phyloP scores from a whole-genome alignment of 1,140 invertebrate species.

The Patella vulgata region DNA sequence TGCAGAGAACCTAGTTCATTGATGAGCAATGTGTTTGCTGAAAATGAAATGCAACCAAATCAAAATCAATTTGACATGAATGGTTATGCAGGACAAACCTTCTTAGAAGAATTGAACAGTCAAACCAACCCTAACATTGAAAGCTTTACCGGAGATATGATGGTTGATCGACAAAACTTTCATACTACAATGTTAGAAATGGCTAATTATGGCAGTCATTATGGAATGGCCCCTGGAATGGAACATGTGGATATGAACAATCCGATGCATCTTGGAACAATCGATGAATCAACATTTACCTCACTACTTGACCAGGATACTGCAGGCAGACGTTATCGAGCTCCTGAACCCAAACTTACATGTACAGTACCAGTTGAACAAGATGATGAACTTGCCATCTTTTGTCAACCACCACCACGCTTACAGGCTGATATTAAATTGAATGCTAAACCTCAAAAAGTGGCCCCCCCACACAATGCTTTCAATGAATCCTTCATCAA shows the following conservation, averaged over 20 bases:
- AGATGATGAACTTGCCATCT: constrained; percentile 36
- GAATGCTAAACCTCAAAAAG: constrained; percentile 28
- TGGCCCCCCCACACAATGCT: constrained; percentile 20
- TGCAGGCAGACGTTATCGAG: constrained; percentile 6
- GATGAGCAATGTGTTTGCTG: too few species aligned
- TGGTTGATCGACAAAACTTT: constrained; percentile 4
- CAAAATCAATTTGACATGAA: too few species aligned
- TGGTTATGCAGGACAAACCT: neutral
- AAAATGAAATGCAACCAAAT: too few species aligned
- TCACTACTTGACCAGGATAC: constrained; percentile 33
- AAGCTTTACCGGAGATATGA: constrained; percentile 12
- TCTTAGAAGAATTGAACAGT: constrained; percentile 10
- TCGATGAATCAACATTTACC: constrained; percentile 46
- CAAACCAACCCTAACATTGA: neutral
- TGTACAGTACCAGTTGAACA: constrained; percentile 22
- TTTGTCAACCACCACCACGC: constrained; percentile 14
- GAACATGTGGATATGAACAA: neutral
- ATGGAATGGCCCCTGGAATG: too few species aligned
- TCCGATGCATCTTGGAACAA: constrained; percentile 25
- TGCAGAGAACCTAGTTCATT: too few species aligned
- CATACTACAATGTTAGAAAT: constrained; percentile 6
- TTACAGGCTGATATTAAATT: constrained; percentile 15
- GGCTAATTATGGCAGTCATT: constrained; percentile 20
- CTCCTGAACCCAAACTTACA: constrained; percentile 15
- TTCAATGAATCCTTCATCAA: constrained; percentile 61